Percentiles rank a stretch among this genome's conserved stretches.
Evolutionary conservation across 2,113 vertebrate genomes (phyloP).

Genomic region (Tyto alba): DNA sequence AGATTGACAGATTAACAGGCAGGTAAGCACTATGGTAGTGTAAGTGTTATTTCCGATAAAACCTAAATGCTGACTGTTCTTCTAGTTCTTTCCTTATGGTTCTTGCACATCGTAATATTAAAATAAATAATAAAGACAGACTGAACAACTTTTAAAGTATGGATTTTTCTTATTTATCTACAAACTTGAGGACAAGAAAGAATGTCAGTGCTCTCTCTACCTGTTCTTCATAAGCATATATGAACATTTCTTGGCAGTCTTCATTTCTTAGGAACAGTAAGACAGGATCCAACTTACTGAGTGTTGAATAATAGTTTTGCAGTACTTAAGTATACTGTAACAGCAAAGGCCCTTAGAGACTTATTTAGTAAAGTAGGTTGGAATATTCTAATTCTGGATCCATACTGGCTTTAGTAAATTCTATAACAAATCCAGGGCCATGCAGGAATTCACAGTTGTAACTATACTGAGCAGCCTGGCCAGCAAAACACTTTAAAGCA

Average conservation of each 20-base stretch:
- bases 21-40: background rate
- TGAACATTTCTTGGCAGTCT: background rate
- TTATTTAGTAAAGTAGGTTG: background rate
- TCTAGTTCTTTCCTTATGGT: background rate
- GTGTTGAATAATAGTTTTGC: background rate
- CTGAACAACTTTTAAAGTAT: background rate
- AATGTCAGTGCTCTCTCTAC: background rate
- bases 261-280: background rate
- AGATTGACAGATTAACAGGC: background rate
- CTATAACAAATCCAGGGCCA: background rate
- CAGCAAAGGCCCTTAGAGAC: background rate
- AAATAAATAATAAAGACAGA: background rate
- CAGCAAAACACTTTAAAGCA: slow-evolving; percentile 3
- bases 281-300: background rate
- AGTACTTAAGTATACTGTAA: background rate
- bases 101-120: background rate
- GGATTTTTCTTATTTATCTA: background rate
- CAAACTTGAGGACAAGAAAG: background rate
- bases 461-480: background rate
- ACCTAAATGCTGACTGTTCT: background rate
- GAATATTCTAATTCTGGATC: background rate
- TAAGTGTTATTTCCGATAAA: background rate
- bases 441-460: background rate
- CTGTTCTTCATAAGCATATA: background rate
- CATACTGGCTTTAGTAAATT: background rate